These are phyloP conservation scores for Orius insidiosus DNA, from an alignment of 1,140 invertebrate genomes.

Conservation along the genomic window DNA sequence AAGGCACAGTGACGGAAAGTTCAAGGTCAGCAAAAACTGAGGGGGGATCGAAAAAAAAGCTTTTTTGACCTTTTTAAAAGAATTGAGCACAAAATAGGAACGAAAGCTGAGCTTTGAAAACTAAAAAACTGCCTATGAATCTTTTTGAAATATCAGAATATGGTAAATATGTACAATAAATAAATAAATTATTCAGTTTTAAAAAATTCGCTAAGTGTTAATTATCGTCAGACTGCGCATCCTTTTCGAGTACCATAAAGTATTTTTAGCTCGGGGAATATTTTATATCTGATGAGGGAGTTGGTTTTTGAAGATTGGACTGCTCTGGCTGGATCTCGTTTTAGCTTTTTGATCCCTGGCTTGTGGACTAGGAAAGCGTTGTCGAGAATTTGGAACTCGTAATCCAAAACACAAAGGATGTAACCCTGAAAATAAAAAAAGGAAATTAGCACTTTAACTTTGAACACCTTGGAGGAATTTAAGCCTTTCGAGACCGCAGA, in stretches of 20 bases:
- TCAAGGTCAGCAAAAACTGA: no score
- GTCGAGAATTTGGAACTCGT: conserved; percentile 77
- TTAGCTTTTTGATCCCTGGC: conserved; percentile 66
- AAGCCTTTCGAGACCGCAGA: no score
- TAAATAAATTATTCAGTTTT: not conserved
- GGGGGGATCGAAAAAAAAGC: not conserved
- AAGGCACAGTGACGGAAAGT: no score
- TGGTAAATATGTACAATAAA: not conserved
- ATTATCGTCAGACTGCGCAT: conserved; percentile 53
- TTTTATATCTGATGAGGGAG: conserved; percentile 58
- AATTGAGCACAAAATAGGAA: not conserved
- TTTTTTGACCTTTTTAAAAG: not conserved
- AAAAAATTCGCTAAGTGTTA: no score
- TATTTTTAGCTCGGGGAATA: conserved; percentile 66
- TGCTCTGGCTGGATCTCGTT: conserved; percentile 55
- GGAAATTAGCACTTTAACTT: no score
- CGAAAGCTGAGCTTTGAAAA: not conserved
- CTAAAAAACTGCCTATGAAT: not conserved
- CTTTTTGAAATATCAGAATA: no score
- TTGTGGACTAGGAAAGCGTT: conserved; percentile 78
- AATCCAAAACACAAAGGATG: conserved; percentile 67
- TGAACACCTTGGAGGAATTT: no score
- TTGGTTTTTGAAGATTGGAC: conserved; percentile 60
- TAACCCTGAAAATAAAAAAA: conserved; percentile 59
- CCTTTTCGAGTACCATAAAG: conserved; percentile 62